Conservation (phyloP, 2,888 invertebrate genomes). For the Sphaerophoria taeniata region DNA sequence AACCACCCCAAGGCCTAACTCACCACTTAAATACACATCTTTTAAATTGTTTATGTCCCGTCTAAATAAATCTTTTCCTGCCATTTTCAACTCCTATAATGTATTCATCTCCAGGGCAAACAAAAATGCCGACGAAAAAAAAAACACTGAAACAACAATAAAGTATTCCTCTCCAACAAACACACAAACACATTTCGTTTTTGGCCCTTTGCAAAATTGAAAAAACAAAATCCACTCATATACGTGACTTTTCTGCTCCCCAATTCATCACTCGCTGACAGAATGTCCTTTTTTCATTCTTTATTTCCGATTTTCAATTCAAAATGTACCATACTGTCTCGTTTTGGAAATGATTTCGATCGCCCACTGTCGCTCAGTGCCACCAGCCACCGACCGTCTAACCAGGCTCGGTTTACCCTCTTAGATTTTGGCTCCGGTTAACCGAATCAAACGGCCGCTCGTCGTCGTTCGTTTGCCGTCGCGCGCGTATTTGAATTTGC, state of each 20-base stretch:
- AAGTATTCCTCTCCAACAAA: not conserved
- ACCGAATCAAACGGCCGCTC: conserved; percentile 45
- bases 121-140: conserved; percentile 12
- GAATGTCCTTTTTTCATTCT: conserved; percentile 63
- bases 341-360: conserved; percentile 2
- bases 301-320: conserved; percentile 55
- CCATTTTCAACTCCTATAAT: conserved; percentile 53
- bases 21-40: conserved; percentile 56
- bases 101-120: conserved; percentile 63
- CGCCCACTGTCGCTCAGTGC: not conserved
- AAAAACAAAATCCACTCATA: conserved; percentile 32
- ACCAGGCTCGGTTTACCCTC: not conserved
- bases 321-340: conserved; percentile 32
- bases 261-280: conserved; percentile 71
- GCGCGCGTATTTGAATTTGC: conserved; percentile 47
- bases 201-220: conserved; percentile 9
- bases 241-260: conserved; percentile 44
- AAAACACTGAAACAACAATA: not conserved
- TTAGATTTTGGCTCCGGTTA: conserved; percentile 33
- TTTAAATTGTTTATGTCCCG: conserved; percentile 57
- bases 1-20: conserved; percentile 10
- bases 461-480: not conserved
- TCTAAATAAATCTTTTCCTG: conserved; percentile 59
- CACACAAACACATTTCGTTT: conserved; percentile 12
- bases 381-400: not conserved